Evolutionary conservation across 2,113 vertebrate species (phyloP), one percentile per base, ranked within the genome.

Genomic region (Physeter macrocephalus): DNA sequence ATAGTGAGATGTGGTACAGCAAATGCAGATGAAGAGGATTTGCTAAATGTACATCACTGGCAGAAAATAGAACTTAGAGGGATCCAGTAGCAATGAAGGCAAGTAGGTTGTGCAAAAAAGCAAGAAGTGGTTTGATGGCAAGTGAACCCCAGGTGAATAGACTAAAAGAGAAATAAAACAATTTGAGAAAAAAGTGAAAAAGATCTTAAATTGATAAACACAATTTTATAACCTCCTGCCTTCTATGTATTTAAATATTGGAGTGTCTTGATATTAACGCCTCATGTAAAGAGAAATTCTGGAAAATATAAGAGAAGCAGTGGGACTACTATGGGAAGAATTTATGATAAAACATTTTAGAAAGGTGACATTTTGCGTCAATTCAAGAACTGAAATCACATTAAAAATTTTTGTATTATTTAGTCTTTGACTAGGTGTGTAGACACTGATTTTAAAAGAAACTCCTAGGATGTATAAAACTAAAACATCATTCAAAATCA

Each of bases 51-150:
- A 29, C 81, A 71, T 39, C n/a, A 91, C 17, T 86, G 10, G 27
- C 54, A 36, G 27, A 29, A 23, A 91, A 43, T 9, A 62, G 66
- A 94, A 92, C 69, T 89, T 72, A 36, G 77, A 97, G 88, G 43
- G 27, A 84, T 77, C 69, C 36, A 92, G 15, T 59, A 62, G 62
- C 62, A 52, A 54, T 15, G 20, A 97, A 97, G 49, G 8, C 34
- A 59, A 93, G 75, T 31, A 52, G 34, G n/a, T 31, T 88, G 41
- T 71, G 71, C 41, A 54, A 75, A 96, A 98, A 97, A 97, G 81
- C 75, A 95, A 64, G 21, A 92, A 90, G 10, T 49, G 29, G 6
- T 61, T 18, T 77, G 83, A 88, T 81, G 81, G 49, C 15, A 67
- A 83, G 52, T 20, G 8, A 71, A 41, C 18, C 49, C 66, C 41